Evolutionary conservation across 2,113 vertebrate species (phyloP), one percentile per base, ranked within the genome.

Genomic region (Tragulus kanchil): DNA sequence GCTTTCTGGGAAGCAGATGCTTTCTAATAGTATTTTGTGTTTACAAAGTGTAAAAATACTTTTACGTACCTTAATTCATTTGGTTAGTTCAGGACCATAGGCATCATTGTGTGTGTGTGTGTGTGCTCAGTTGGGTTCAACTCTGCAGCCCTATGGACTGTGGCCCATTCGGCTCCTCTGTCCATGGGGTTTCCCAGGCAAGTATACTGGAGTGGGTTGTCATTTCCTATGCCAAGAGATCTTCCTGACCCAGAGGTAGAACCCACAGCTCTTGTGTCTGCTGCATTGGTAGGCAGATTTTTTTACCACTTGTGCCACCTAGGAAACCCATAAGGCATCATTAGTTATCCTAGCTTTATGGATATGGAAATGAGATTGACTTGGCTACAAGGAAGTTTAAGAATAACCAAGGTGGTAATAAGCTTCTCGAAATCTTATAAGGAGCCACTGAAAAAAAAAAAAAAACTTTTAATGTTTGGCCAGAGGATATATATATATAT

Each of bases 41-140:
- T 86, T 94, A 87, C 17, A 52, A 85, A 77, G 59, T 45, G 10
- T 82, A 92, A 92, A 65, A 75, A 82, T 15, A 58, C 31, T 81
- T 48, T 81, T 31, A 90, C 8, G 73, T 10, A 61, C 1, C 8
- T 56, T 54, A 45, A 75, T 75, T 94, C 45, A 67, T 56, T 89
- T 96, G 83, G 17, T 48, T 77, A 69, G 45, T 82, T 77, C 61
- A 79, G 83, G 56, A 54, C 13, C 8, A 45, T 25, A 65, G 23
- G 21, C 69, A 7, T 73, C 25, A 25, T 36, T 73, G 5, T 73
- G 69, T 45, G 1, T 71, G 36, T 73, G 21, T 71, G 67, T 69
- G 65, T 67, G 62, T 67, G 62, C 12, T 31, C 23, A 73, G 69
- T 73, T 1, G 0, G 25, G 69, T 45, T 6, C 45, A 42, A 73